phyloP scores from a whole-genome alignment of 2,888 invertebrate genomes.

The Cyaniris semiargus region DNA sequence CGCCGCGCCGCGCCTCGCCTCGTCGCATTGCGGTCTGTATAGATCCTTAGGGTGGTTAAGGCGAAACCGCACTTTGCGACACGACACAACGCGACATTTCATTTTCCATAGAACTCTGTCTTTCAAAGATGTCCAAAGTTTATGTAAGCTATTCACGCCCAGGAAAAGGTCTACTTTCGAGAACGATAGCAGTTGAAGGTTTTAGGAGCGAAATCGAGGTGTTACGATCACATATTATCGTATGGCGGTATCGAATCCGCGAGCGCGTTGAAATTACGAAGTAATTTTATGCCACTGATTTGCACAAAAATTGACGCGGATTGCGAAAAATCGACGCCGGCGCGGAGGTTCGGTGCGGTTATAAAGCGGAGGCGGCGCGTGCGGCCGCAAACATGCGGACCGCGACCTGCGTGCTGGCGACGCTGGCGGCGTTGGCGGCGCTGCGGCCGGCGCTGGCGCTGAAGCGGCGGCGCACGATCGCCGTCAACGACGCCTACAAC shows the following conservation, averaged over 20 bases:
- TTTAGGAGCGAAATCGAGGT: neutral
- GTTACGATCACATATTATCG: neutral
- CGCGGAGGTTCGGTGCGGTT: neutral
- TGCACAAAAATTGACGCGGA: neutral
- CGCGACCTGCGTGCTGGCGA: neutral
- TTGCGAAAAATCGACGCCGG: neutral
- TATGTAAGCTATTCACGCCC: too few relatives aligned
- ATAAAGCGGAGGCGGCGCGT: neutral
- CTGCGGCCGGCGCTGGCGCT: neutral
- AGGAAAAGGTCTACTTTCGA: too few relatives aligned
- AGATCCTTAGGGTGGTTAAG: too few relatives aligned
- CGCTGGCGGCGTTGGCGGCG: neutral
- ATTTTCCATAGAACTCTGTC: too few relatives aligned
- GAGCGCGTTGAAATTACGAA: neutral
- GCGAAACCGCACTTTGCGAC: too few relatives aligned
- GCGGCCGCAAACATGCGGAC: slow-evolving; percentile 9
- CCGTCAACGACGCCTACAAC: slow-evolving; percentile 42
- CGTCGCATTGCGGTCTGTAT: too few relatives aligned
- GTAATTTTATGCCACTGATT: neutral
- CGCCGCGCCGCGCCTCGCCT: too few relatives aligned
- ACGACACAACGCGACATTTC: too few relatives aligned
- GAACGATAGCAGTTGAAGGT: too few relatives aligned
- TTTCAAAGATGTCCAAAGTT: too few relatives aligned
- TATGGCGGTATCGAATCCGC: neutral
- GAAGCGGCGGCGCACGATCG: neutral